Conservation (phyloP, 2,888 invertebrate genomes). For the Coenonympha glycerion region DNA sequence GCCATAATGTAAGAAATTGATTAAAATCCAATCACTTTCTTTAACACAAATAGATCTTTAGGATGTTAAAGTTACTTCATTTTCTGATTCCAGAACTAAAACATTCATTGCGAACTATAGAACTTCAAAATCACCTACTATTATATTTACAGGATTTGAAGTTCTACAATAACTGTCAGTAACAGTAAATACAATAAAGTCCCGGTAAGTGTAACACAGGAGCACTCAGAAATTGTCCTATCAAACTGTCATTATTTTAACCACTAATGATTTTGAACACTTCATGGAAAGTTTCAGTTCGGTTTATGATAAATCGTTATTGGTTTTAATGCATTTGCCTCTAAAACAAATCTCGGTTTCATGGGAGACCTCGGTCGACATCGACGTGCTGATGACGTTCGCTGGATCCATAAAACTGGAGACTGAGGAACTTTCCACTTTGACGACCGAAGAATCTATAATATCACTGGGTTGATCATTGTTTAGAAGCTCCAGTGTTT, state of each 20-base stretch:
- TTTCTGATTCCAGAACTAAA: background rate
- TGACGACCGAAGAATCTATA: slow-evolving; percentile 30
- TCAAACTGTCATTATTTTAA: slow-evolving; percentile 27
- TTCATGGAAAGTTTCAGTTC: slow-evolving; percentile 43
- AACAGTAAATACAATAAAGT: slow-evolving; percentile 33
- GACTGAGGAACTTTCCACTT: slow-evolving; percentile 48
- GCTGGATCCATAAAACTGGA: slow-evolving; percentile 71
- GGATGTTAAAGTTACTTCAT: too few species aligned
- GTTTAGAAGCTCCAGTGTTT: slow-evolving; percentile 24
- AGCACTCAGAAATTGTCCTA: slow-evolving; percentile 20
- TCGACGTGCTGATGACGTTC: slow-evolving; percentile 81
- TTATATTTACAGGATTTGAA: slow-evolving; percentile 75
- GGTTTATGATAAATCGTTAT: slow-evolving; percentile 56
- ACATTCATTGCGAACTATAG: slow-evolving; percentile 53
- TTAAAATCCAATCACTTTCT: too few species aligned
- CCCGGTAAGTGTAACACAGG: slow-evolving; percentile 25
- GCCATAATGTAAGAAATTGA: too few species aligned
- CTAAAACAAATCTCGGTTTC: slow-evolving; percentile 93
- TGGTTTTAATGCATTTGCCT: slow-evolving; percentile 86
- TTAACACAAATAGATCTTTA: too few species aligned
- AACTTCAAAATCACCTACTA: slow-evolving; percentile 40
- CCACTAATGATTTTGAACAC: slow-evolving; percentile 49
- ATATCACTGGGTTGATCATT: background rate
- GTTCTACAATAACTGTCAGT: slow-evolving; percentile 32
- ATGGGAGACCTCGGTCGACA: slow-evolving; percentile 87